Evolutionary conservation across 2,113 vertebrate species (phyloP), one percentile per base, ranked within the genome.

Genomic region (Arenaria interpres): DNA sequence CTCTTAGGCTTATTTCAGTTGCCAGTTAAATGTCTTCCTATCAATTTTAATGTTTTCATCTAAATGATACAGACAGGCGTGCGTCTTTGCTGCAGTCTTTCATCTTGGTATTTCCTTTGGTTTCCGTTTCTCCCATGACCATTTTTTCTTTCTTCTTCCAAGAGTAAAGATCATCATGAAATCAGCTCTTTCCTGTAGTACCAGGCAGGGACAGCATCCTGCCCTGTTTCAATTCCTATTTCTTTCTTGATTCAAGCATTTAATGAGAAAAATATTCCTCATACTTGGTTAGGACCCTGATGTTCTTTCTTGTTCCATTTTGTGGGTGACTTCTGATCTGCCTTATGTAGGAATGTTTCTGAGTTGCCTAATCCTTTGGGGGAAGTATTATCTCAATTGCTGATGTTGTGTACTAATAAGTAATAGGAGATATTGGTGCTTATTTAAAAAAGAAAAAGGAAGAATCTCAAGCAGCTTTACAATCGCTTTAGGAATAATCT

Each of bases 61-160:
- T 87, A 72, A 87, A 87, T 46, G 5, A 53, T 46, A 63, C 24
- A 78, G 85, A 91, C 88, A 66, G 17, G 59, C 37, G 66, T 30
- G 37, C 12, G 18, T 76, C 77, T 89, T 85, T 79, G 43, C 72
- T 68, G 25, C n/a, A 20, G 7, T 45, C 69, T 82, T 92, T 94
- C 57, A 46, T 92, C 60, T 85, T 91, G 32, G 14, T 90, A 48
- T 93, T 96, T 92, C 74, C 43, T 94, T 88, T 86, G 46, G 79
- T 89, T 88, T 86, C 50, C 35, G 81, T n/a, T 39, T 87, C 73
- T 93, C 57, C 20, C 4, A 41, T 72, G 62, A 88, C 54, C 37
- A 37, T 84, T 60, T 63, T 27, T 77, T 50, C 67, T 78, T 83
- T 93, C 59, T 68, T 63, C 57, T 91, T 93, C 80, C 54, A 85